Base-by-base conservation (phyloP, 2,888 invertebrate genomes). In the Epirrita christyi region DNA sequence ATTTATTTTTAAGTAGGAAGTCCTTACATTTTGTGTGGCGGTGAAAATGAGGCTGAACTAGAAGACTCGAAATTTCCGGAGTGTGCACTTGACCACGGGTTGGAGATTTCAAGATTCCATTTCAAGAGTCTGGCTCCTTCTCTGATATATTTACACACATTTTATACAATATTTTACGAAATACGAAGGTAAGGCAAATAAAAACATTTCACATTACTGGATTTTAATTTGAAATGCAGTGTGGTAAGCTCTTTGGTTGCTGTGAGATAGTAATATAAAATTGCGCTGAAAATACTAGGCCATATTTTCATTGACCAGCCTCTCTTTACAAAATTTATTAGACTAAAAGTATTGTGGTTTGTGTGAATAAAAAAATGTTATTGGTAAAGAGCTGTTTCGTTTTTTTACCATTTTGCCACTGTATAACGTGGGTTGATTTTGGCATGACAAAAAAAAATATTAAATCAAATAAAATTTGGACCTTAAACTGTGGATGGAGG, bases 31-130 rank as follows among this genome's bases (percentile, higher is more conserved):
- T 67, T 67, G 67, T 64, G 61, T 65, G 59, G 70, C 64, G 68
- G 54, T 56, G 63, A 63, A 63, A 74, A 67, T 63, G 71, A 70
- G 73, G 63, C 64, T 70, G 70, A 75, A 69, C 63, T 62, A 64
- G 61, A 58, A 66, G 69, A 61, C 73, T 75, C 66, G 61, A 73
- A 72, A 73, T 73, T 71, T 71, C 66, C 69, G 67, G 53, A 63
- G 67, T 60, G 63, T 48, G 54, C 64, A 58, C 70, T 72, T 66
- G 65, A 70, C 68, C 64, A 64, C 60, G 67, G 60, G 59, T 63
- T 69, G 71, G 63, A 64, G 67, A 63, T 71, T 64, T 67, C 67
- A 64, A 67, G 68, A 68, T 67, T 63, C 66, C 63, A 64, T 68
- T 73, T 69, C 68, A 64, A 63, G 56, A 66, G 59, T 56, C 58